A percentile compares a stretch with the other conserved stretches of the same genome.
phyloP scores from a whole-genome alignment of 2,113 vertebrate species.

The Aythya baeri region DNA sequence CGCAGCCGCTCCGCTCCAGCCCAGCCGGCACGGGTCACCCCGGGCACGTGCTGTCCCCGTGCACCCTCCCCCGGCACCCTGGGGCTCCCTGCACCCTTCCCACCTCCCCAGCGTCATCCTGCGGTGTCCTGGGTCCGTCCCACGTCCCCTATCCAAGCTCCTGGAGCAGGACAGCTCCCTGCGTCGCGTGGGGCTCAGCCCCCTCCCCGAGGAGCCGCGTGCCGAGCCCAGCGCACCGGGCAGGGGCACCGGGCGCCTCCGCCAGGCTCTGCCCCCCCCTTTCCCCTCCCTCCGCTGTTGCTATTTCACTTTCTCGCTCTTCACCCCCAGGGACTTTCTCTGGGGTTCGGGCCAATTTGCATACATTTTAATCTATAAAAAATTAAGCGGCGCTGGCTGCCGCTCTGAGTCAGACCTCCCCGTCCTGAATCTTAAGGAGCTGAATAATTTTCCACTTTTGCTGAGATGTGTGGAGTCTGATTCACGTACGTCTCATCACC shows the following conservation, averaged over 20 bases:
- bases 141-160: background rate
- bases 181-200: background rate
- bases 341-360: slow-evolving; percentile 82
- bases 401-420: slow-evolving; percentile 78
- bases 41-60: rapidly evolving
- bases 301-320: slow-evolving; percentile 71
- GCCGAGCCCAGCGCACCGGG: rapidly evolving
- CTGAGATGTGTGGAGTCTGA: slow-evolving; percentile 63
- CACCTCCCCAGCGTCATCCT: background rate
- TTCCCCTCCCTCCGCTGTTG: background rate
- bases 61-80: background rate
- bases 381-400: slow-evolving; percentile 79
- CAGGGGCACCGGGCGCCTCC: background rate
- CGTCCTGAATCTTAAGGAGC: slow-evolving; percentile 80
- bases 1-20: background rate
- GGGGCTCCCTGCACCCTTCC: background rate
- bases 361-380: slow-evolving; percentile 86
- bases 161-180: background rate
- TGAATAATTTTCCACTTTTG: slow-evolving; percentile 81
- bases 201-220: background rate
- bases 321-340: slow-evolving; percentile 80
- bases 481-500: slow-evolving; percentile 67
- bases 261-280: slow-evolving; percentile 1
- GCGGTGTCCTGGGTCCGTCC: background rate
- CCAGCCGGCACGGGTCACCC: background rate